Base-by-base conservation (phyloP, 37 sponge, comb jelly and placozoan genomes). In the Cliona cf. orientalis region DNA sequence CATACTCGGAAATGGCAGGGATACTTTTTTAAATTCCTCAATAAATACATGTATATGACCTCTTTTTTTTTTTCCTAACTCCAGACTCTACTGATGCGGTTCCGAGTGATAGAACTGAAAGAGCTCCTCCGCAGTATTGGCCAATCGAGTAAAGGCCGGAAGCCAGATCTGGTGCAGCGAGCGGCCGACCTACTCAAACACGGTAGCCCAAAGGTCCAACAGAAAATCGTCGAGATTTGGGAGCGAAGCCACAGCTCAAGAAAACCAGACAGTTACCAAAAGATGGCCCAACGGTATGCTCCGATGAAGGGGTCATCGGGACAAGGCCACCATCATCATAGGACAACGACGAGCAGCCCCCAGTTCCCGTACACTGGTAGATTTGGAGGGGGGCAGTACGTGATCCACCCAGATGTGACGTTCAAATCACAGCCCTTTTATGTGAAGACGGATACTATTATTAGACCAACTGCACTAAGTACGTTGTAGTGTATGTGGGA, bases 71-170 rank as follows among this genome's bases (percentile, higher is more conserved):
- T 58, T 32, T 65, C 26, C 33, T 31, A 35, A 7, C 36, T 66
- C 3, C 83, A 94, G 95, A 6, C 42, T 23, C 40, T 80, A 38
- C 66, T 94, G 40, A 56, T 25, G 2, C 42, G 33, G 7, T 90
- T 96, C 29, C 86, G 97, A 59, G 97, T 96, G 17, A 26, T 56
- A 19, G 97, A 96, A 39, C 75, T 96, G 58, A 92, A 96, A 41
- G 91, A 93, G 37, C 69, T 96, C 19, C 67, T 96, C 40, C 64
- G 53, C 23, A 34, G 29, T 11, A 35, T 78, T 4, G 85, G 93
- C 14, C 79, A 76, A 29, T 66, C 93, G 31, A 61, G 77, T 28
- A 86, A 67, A 14, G 97, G 97, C 11, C 79, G 87, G 45, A 96
- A 96, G 77, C 60, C 58, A 36, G 91, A 90, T 1, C 68, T 96